These are phyloP conservation scores for Lagopus leucura DNA, from an alignment of 2,113 vertebrate species.

Conservation along the genomic window DNA sequence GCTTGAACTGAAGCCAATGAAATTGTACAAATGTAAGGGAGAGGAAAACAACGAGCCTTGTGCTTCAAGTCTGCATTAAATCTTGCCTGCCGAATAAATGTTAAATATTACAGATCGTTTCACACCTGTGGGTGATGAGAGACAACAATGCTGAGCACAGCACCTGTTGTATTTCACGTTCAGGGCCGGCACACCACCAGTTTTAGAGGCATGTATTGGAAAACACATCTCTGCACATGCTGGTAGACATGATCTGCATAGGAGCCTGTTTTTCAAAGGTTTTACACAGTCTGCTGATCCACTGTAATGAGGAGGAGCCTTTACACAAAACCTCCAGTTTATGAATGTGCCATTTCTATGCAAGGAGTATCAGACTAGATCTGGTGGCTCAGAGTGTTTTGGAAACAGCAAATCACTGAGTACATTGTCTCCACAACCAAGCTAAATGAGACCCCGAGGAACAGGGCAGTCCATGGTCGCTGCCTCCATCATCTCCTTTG, in stretches of 20 bases:
- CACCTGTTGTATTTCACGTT: neutral
- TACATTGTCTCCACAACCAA: neutral
- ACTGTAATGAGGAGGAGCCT: neutral
- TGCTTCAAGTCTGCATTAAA: neutral
- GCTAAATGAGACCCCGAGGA: neutral
- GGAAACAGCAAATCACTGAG: slow-evolving; percentile 21
- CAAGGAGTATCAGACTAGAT: neutral
- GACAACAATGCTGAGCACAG: neutral
- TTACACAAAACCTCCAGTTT: neutral
- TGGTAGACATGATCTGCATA: neutral
- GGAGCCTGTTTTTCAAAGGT: neutral
- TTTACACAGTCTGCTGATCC: neutral
- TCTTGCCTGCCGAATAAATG: neutral
- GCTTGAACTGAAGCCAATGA: neutral
- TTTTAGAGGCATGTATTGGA: neutral
- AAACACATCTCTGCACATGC: neutral
- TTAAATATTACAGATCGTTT: slow-evolving; percentile 12
- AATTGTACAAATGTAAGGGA: neutral
- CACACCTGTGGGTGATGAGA: neutral
- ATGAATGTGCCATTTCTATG: neutral
- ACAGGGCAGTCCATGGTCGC: neutral
- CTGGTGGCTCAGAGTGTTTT: neutral
- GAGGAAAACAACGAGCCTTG: neutral
- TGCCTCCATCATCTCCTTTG: neutral
- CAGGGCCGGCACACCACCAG: neutral